Evolutionary conservation across 1,140 invertebrate genomes (phyloP).

Genomic region (Phocides pigmalion): DNA sequence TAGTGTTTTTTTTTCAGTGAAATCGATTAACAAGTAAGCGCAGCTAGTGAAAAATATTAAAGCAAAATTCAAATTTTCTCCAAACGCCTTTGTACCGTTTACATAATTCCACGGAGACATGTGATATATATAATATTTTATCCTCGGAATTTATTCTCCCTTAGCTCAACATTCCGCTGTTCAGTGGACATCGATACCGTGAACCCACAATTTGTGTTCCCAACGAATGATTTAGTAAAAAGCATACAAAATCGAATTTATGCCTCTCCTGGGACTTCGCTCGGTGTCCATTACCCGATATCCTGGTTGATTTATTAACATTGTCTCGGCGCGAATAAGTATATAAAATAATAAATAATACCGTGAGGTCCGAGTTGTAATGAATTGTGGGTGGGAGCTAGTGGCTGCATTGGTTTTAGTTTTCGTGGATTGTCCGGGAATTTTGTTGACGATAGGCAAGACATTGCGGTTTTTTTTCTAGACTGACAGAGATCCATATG

Average conservation of each 20-base stretch:
- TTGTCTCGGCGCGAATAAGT: constrained; percentile 49
- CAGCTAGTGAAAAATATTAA: too few species aligned
- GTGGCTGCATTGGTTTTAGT: background rate
- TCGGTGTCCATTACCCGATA: constrained; percentile 63
- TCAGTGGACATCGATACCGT: constrained; percentile 39
- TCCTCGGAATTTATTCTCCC: constrained; percentile 31
- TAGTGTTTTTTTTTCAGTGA: too few species aligned
- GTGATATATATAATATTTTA: background rate
- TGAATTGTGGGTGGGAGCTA: constrained; percentile 44
- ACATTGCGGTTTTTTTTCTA: too few species aligned
- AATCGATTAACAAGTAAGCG: too few species aligned
- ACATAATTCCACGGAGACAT: too few species aligned
- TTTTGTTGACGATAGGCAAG: too few species aligned
- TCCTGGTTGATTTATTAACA: constrained; percentile 65
- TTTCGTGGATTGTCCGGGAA: background rate
- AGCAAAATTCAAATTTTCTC: too few species aligned
- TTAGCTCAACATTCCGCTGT: constrained; percentile 12
- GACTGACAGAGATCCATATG: too few species aligned
- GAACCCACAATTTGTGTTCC: constrained; percentile 37
- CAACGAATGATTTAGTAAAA: constrained; percentile 64
- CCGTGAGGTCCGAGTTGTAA: constrained; percentile 46
- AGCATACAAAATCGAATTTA: constrained; percentile 65
- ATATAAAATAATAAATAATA: constrained; percentile 38
- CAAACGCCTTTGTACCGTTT: too few species aligned
- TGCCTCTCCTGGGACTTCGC: constrained; percentile 55